phyloP scores from a whole-genome alignment of 1,140 invertebrate species.

The Andrena cerasifolii region DNA sequence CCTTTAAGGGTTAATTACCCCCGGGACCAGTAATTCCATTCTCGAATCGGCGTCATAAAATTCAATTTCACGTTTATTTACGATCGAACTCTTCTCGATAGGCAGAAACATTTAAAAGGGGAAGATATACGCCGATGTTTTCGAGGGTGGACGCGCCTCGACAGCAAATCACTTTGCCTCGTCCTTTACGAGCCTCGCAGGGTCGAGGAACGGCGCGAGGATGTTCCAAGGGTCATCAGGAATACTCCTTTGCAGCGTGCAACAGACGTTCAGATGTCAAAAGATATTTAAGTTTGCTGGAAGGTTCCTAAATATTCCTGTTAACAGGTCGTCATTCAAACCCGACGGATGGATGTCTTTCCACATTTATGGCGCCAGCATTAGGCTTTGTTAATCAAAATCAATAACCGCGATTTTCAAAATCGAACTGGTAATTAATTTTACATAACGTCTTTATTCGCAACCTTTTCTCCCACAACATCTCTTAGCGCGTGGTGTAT shows the following conservation, averaged over 20 bases:
- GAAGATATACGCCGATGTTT: slow-evolving; percentile 16
- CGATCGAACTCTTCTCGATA: slow-evolving; percentile 22
- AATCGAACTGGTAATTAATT: too few relatives aligned
- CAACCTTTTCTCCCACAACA: too few relatives aligned
- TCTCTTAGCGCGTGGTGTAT: too few relatives aligned
- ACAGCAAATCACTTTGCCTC: slow-evolving; percentile 56
- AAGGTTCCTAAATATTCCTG: slow-evolving; percentile 41
- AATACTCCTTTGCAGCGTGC: slow-evolving; percentile 1
- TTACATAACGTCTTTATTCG: too few relatives aligned
- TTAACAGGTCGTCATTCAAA: slow-evolving; percentile 54
- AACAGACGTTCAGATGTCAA: slow-evolving; percentile 38
- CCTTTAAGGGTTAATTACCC: slow-evolving; percentile 24
- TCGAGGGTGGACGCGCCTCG: slow-evolving; percentile 5
- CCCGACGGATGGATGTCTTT: slow-evolving; percentile 10
- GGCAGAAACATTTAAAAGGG: not conserved
- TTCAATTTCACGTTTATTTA: slow-evolving; percentile 24
- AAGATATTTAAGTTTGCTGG: slow-evolving; percentile 54
- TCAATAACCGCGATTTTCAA: too few relatives aligned
- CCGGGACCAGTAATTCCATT: not conserved
- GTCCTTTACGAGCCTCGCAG: slow-evolving; percentile 46
- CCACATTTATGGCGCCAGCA: slow-evolving; percentile 15
- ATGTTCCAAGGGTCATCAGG: slow-evolving; percentile 26
- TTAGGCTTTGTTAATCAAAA: too few relatives aligned
- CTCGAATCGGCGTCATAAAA: not conserved
- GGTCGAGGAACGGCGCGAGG: not conserved